Evolutionary conservation across 2,797 vertebrate species (phyloP).

Genomic region (Pitangus sulphuratus): DNA sequence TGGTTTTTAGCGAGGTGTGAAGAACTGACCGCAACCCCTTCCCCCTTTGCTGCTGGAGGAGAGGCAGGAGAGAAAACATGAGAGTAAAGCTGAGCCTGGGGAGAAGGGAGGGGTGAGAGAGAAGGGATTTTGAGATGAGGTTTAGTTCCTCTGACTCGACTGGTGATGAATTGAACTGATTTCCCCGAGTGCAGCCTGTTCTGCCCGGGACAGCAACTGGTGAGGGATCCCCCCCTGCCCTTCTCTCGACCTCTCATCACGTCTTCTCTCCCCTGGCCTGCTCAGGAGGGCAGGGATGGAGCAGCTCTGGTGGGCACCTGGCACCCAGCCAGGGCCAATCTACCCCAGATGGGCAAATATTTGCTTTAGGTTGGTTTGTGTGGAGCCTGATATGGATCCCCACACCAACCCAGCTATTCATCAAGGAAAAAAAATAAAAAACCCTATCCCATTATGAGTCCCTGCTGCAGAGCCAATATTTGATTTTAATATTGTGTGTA

Average conservation of each 20-base stretch:
- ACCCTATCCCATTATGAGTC: neutral
- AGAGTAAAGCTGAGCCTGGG: neutral
- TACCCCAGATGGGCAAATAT: neutral
- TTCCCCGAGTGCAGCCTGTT: neutral
- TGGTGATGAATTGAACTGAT: neutral
- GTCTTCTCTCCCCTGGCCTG: neutral
- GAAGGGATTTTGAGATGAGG: neutral
- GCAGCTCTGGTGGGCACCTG: neutral
- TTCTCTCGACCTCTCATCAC: neutral
- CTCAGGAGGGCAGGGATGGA: too few relatives aligned
- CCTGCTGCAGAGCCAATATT: constrained; percentile 49
- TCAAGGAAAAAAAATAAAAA: neutral
- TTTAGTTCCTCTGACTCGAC: neutral
- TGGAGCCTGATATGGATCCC: neutral
- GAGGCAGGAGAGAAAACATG: neutral
- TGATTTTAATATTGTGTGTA: constrained; percentile 31
- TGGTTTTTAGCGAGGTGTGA: neutral
- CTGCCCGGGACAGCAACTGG: rapidly evolving
- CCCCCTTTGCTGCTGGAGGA: neutral
- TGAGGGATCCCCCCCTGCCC: neutral
- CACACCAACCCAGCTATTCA: neutral
- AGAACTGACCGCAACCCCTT: neutral
- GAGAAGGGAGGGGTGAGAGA: neutral
- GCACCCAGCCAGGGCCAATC: neutral
- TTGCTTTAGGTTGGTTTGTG: neutral